Conservation (phyloP, 2,113 vertebrate species). For the Telmatochromis sp. region DNA sequence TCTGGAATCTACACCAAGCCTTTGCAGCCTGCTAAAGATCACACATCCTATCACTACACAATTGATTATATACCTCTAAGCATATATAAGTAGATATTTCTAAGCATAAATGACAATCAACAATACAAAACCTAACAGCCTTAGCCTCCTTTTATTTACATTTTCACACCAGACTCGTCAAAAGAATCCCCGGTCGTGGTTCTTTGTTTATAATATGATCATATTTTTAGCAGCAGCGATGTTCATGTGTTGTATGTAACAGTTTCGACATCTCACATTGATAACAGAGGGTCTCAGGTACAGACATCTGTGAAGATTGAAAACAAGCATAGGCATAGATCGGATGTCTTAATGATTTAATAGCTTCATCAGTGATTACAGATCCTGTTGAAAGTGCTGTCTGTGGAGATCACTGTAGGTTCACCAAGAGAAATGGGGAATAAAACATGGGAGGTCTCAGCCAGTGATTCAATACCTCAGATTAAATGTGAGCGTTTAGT, state of each 20-base stretch:
- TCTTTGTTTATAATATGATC: not conserved
- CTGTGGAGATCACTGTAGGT: not conserved
- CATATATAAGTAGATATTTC: no score
- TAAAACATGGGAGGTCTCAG: not conserved
- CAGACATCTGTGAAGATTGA: not conserved
- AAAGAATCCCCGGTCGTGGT: rapidly evolving
- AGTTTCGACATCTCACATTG: not conserved
- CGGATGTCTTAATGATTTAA: not conserved
- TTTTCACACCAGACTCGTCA: not conserved
- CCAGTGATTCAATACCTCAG: not conserved
- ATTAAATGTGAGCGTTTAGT: not conserved
- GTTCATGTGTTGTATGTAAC: not conserved
- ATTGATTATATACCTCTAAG: no score
- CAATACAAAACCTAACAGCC: rapidly evolving
- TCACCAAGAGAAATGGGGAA: not conserved
- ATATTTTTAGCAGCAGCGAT: not conserved
- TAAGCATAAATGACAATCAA: no score
- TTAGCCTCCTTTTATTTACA: not conserved
- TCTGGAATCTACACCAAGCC: no score
- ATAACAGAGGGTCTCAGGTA: no score
- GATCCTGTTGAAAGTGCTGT: not conserved
- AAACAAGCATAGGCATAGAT: not conserved
- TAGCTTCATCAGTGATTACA: not conserved
- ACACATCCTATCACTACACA: no score
- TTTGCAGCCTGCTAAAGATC: no score